Base-by-base conservation (phyloP, 2,888 invertebrate species). In the Drosophila longiperda region DNA sequence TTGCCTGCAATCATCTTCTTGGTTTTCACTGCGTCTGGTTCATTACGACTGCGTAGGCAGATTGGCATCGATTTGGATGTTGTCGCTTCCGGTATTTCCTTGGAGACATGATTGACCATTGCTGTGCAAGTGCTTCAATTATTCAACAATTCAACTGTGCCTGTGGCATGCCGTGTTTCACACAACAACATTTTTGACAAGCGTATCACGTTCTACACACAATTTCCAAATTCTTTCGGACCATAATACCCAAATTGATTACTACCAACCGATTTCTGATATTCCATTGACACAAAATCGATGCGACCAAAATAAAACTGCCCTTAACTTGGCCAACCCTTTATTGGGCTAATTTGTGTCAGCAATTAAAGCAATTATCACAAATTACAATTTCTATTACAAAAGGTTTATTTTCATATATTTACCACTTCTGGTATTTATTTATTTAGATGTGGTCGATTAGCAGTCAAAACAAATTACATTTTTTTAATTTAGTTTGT, bases 21-120 rank as follows among this genome's bases (percentile, higher is more conserved):
- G 26, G 29, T 42, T 32, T 32, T 9, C 48, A 58, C 71, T 76
- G 76, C 32, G 59, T 66, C 75, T 60, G 49, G 45, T 29, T 78
- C 67, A 72, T 75, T 75, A 67, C 42, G 45, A 33, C n/a, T 15
- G 53, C 73, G 73, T 71, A 72, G 57, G 23, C 4, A 75, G 57
- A 57, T 82, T 83, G 80, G 67, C 82, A 74, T 84, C 69, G 78
- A 78, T 85, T 81, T 80, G 74, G 59, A 49, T 73, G 26, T 63
- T 62, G 34, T 60, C 33, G 64, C 29, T 73, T 59, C 62, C 67
- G 57, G 26, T 29, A 61, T 48, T 53, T 71, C 66, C 77, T 71
- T 60, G 26, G 82, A 82, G 70, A 80, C 73, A 36, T 49, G 72
- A 55, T 54, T 34, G 45, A 50, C 64, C 69, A 69, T 57, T 70